Conservation (phyloP, 2,113 vertebrate genomes). For the Prinia subflava region DNA sequence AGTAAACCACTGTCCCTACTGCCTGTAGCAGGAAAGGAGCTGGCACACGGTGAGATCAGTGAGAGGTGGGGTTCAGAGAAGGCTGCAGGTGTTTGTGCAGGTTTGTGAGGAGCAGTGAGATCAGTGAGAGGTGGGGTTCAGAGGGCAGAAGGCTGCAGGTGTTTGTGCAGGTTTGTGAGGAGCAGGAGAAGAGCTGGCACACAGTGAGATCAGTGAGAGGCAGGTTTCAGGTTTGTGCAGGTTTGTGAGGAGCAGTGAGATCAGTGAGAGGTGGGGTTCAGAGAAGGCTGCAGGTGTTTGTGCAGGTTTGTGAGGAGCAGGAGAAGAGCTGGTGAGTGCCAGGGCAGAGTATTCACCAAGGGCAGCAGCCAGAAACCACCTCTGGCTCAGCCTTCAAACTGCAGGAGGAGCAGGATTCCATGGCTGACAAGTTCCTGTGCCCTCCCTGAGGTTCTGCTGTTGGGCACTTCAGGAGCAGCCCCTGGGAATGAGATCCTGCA, state of each 20-base stretch:
- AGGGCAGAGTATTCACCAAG: not conserved
- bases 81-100: no score
- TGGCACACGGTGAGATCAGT: not conserved
- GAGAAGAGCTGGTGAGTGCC: no score
- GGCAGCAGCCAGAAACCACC: not conserved
- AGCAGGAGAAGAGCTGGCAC: not conserved
- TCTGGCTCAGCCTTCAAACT: not conserved
- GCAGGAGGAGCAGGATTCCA: not conserved
- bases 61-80: not conserved
- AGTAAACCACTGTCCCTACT: not conserved
- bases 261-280: no score
- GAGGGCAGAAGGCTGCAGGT: no score
- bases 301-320: no score
- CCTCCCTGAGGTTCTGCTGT: not conserved
- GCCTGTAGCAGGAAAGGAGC: not conserved
- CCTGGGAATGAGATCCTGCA: not conserved
- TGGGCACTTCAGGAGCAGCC: not conserved
- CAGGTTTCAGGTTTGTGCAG: no score
- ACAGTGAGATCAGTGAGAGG: not conserved
- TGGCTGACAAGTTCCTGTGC: not conserved
- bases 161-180: no score
- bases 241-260: no score
- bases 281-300: no score
- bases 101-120: no score
- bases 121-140: no score